These are phyloP conservation scores for Colletes gigas DNA, from an alignment of 1,140 invertebrate genomes.

Conservation along the genomic window DNA sequence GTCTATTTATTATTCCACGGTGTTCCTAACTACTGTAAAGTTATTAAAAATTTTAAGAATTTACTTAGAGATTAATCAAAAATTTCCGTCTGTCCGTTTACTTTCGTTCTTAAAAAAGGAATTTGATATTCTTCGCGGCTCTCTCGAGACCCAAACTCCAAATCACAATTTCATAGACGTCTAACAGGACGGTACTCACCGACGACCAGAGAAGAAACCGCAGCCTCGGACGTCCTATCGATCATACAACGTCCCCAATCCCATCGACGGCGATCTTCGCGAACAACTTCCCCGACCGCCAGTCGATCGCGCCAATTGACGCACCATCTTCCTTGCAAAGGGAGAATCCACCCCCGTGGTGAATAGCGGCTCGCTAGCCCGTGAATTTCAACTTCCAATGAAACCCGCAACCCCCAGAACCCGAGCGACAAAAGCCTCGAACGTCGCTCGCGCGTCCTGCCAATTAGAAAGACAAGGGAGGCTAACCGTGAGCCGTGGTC, in stretches of 20 bases:
- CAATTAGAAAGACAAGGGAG: conserved; percentile 19
- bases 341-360: neutral
- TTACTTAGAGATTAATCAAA: too few relatives aligned
- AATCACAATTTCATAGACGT: too few relatives aligned
- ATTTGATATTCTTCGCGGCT: too few relatives aligned
- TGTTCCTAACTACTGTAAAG: too few relatives aligned
- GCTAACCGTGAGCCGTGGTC: neutral
- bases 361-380: conserved; percentile 13
- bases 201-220: too few relatives aligned
- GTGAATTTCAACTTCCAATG: conserved; percentile 20
- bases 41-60: too few relatives aligned
- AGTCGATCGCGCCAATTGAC: conserved; percentile 11
- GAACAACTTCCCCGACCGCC: neutral
- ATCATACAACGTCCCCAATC: neutral
- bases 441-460: neutral
- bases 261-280: neutral
- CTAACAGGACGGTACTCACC: too few relatives aligned
- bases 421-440: conserved; percentile 10
- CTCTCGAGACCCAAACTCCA: too few relatives aligned
- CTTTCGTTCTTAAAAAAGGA: too few relatives aligned
- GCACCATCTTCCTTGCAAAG: neutral
- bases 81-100: too few relatives aligned
- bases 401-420: neutral
- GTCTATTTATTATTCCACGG: too few relatives aligned
- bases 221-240: neutral